Evolutionary conservation across 2,888 invertebrate species (phyloP), one percentile per base, ranked within the genome.

Genomic region (Mactromeris polynyma): DNA sequence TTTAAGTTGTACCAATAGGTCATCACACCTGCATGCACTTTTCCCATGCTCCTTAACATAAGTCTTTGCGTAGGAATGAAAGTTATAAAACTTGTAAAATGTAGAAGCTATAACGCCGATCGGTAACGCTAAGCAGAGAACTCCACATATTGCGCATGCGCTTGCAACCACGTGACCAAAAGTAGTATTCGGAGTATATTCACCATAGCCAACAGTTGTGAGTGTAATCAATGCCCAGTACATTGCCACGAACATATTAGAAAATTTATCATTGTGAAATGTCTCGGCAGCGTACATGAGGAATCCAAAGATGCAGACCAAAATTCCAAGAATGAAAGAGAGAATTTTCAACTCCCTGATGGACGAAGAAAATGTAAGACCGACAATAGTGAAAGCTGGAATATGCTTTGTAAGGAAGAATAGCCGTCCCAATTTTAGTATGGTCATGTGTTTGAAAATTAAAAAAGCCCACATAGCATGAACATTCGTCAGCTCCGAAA

Each of bases 161-260:
- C 82, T 54, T 3, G 87, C 87, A 17, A 87, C 36, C 54, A 87
- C 79, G 46, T 87, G 87, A 33, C 87, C 87, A 21, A 64, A 31
- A 26, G 40, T 42, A 38, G 78, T 51, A 26, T 6, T 31, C 2
- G 87, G 87, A 33, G 38, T 54, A 40, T 83, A 87, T 19, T 78
- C 51, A 38, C 87, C 87, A 40, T 87, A 87, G 11, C 87, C 87
- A 33, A 87, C 87, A n/a, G 87, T 87, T 0, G 87, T 87, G n/a
- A 87, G 33, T n/a, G 87, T 87, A 21, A 87, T 83, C 7, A 79
- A 78, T 17, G 87, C 87, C 87, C 87, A 87, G 42, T 87, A 87
- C 87, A 87, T 87, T 21, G 51, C 87, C 33, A 64, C 36, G 40
- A 87, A 87, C 26, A 79, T 40, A 33, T 83, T 87, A 31, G 42